Conservation (phyloP, 2,113 vertebrate species). For the Grammomys dolichurus region DNA sequence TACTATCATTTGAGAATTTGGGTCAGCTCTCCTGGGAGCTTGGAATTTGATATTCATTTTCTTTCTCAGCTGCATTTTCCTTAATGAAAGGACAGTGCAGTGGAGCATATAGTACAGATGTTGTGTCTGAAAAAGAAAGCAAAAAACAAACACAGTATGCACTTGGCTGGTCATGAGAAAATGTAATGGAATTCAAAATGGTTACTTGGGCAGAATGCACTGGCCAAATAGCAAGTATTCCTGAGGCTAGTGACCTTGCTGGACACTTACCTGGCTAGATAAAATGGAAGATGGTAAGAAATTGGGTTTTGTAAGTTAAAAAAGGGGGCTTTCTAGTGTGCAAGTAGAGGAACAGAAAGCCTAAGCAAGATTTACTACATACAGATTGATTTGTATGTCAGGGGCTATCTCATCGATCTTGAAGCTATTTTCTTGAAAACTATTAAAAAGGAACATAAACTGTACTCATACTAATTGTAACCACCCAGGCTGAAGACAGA, state of each 20-base stretch:
- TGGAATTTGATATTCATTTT: constrained; percentile 76
- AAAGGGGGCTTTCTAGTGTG: not conserved
- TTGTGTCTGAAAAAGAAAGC: constrained; percentile 67
- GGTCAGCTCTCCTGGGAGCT: constrained; percentile 70
- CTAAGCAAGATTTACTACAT: not conserved
- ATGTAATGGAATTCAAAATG: not conserved
- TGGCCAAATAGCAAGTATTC: not conserved
- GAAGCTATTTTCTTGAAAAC: constrained; percentile 62
- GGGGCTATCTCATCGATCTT: not conserved
- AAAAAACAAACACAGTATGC: not conserved
- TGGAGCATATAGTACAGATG: constrained; percentile 72
- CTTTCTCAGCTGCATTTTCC: constrained; percentile 58
- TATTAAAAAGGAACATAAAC: constrained; percentile 5
- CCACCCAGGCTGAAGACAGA: constrained; percentile 38
- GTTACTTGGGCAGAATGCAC: not conserved
- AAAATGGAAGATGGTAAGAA: constrained; percentile 29
- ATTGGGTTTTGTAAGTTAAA: constrained; percentile 44
- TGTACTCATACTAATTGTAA: constrained; percentile 12
- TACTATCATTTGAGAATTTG: constrained; percentile 67
- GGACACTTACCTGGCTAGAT: not conserved
- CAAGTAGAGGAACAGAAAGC: not conserved
- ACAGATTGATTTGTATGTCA: constrained; percentile 62
- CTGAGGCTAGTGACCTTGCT: not conserved
- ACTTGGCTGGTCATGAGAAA: not conserved
- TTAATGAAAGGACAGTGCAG: constrained; percentile 38